phyloP scores from a whole-genome alignment of 1,140 invertebrate genomes.

The Physella acuta region DNA sequence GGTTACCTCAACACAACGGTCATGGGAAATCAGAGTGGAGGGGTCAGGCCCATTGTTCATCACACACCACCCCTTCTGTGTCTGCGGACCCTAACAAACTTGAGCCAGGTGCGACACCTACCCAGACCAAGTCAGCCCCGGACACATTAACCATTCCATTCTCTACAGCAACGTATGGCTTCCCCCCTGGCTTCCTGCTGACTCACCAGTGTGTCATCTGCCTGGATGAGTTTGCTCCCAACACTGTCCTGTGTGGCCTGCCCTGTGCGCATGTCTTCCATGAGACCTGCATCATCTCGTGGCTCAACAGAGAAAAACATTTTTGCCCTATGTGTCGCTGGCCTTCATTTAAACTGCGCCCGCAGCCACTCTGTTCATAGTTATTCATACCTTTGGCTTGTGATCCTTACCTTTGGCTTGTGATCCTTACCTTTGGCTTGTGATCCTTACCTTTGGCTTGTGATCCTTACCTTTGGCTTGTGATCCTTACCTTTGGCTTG shows the following conservation, averaged over 20 bases:
- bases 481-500: no score
- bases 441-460: no score
- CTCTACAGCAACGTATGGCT: neutral
- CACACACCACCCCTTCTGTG: neutral
- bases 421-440: no score
- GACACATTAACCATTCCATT: neutral
- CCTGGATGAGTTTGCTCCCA: constrained; percentile 60
- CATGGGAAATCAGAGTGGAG: neutral
- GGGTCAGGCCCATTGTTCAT: neutral
- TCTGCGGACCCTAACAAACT: neutral
- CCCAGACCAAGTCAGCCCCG: no score
- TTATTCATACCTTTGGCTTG: no score
- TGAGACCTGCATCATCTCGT: constrained; percentile 62
- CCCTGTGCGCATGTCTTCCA: constrained; percentile 66
- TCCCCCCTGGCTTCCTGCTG: constrained; percentile 38
- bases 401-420: no score
- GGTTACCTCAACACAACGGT: neutral
- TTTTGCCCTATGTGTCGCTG: constrained; percentile 66
- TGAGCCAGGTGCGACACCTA: no score
- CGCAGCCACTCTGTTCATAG: no score
- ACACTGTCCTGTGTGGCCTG: constrained; percentile 61
- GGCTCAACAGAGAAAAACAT: constrained; percentile 64
- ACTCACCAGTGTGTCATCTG: constrained; percentile 64
- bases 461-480: no score
- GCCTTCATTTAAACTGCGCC: constrained; percentile 63